These are phyloP conservation scores for Tipula lateralis DNA, from an alignment of 2,888 invertebrate species.

Conservation along the genomic window DNA sequence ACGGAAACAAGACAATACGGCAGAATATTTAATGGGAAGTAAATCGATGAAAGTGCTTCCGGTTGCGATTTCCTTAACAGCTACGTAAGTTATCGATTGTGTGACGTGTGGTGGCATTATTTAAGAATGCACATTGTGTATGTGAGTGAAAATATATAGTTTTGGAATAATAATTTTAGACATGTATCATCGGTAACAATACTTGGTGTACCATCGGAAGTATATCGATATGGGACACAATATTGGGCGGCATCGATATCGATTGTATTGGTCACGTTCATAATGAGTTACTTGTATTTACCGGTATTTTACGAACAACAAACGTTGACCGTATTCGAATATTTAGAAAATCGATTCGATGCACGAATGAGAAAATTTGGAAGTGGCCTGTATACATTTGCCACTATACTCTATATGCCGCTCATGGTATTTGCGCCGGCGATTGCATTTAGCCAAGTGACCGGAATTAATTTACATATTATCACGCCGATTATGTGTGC, in stretches of 20 bases:
- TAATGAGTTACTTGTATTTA: slow-evolving; percentile 49
- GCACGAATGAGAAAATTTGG: slow-evolving; percentile 56
- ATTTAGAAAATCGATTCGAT: slow-evolving; percentile 61
- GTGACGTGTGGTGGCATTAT: neutral
- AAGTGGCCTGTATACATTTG: slow-evolving; percentile 57
- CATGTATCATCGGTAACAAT: slow-evolving; percentile 31
- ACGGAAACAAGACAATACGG: slow-evolving; percentile 57
- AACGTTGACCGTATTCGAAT: slow-evolving; percentile 65
- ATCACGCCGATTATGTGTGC: slow-evolving; percentile 64
- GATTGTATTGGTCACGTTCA: slow-evolving; percentile 40
- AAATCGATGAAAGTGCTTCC: slow-evolving; percentile 64
- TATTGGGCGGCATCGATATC: slow-evolving; percentile 47
- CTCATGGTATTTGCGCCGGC: slow-evolving; percentile 67
- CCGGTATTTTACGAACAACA: slow-evolving; percentile 67
- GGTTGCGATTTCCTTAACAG: slow-evolving; percentile 66
- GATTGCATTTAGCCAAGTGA: slow-evolving; percentile 66
- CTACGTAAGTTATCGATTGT: slow-evolving; percentile 60
- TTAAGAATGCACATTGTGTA: too few relatives aligned
- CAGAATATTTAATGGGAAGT: slow-evolving; percentile 52
- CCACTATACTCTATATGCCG: slow-evolving; percentile 56
- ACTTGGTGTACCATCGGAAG: slow-evolving; percentile 50
- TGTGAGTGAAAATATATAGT: neutral
- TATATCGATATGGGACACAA: slow-evolving; percentile 52
- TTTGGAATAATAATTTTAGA: slow-evolving; percentile 2
- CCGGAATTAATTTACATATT: slow-evolving; percentile 60